Evolutionary conservation across 2,888 invertebrate species (phyloP).

Genomic region (Helleia helle): DNA sequence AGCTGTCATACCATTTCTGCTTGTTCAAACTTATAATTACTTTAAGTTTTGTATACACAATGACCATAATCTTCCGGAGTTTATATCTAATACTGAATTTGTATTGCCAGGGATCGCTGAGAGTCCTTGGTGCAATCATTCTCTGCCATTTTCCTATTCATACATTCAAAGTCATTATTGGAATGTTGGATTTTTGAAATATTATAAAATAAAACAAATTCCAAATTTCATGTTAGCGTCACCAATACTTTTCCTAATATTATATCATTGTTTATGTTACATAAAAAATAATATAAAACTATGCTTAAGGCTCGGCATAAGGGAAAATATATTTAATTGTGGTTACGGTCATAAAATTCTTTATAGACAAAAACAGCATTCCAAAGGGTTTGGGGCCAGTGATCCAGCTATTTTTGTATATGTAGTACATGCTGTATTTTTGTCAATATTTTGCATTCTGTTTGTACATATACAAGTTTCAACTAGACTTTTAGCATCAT

Average conservation of each 20-base stretch:
- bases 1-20: slow-evolving; percentile 75
- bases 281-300: slow-evolving; percentile 59
- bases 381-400: slow-evolving; percentile 62
- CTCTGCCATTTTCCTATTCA: slow-evolving; percentile 84
- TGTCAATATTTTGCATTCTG: slow-evolving; percentile 83
- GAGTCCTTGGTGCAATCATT: slow-evolving; percentile 81
- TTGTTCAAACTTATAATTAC: slow-evolving; percentile 82
- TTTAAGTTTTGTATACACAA: slow-evolving; percentile 77
- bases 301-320: slow-evolving; percentile 56
- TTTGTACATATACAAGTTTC: slow-evolving; percentile 95
- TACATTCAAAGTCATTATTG: slow-evolving; percentile 94
- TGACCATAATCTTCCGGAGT: slow-evolving; percentile 70
- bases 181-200: slow-evolving; percentile 93
- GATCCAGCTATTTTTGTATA: slow-evolving; percentile 78
- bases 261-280: slow-evolving; percentile 74
- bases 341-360: slow-evolving; percentile 49
- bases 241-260: slow-evolving; percentile 81
- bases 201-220: slow-evolving; percentile 91
- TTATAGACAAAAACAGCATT: slow-evolving; percentile 52
- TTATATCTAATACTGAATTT: slow-evolving; percentile 73
- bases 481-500: slow-evolving; percentile 88
- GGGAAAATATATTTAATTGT: slow-evolving; percentile 43
- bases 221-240: slow-evolving; percentile 94
- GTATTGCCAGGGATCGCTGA: slow-evolving; percentile 75
- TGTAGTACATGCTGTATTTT: slow-evolving; percentile 81